Base-by-base conservation (phyloP, 2,797 vertebrate species). In the Liparis tanakae region DNA sequence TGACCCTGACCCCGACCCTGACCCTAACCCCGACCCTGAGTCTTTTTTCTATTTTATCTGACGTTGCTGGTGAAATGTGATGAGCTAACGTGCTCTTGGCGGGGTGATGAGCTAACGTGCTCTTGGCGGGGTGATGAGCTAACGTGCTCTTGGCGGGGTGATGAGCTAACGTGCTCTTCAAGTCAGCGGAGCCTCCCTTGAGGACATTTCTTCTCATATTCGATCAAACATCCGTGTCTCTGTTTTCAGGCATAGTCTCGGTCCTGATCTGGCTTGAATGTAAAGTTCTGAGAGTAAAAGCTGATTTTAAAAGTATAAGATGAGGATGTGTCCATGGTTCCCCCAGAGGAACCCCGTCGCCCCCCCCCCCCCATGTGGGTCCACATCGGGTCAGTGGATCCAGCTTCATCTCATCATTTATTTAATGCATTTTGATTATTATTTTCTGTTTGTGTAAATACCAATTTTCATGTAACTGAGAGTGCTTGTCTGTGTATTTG, bases 401-500 rank as follows among this genome's bases (percentile, higher is more conserved):
- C 79, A 85, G 81, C 79, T 87, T 85, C 65, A 75, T 81, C 39
- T 85, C 79, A 66, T 73, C 72, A 78, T 78, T 59, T 73, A 58
- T 25, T 41, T n/a, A 58, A 85, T 69, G 68, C 59, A 77, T 81
- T 89, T 78, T 64, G 39, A 73, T 87, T 46, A 78, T 82, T 41
- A 10, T 50, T 67, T 67, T 72, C 61, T 79, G 81, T 85, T 70
- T 46, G 63, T 92, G 86, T 86, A 87, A 89, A 90, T 93, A 89
- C 79, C 36, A 67, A 66, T 76, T 61, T 83, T 62, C 74, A 87
- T 87, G 70, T 70, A 72, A 56, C 73, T 83, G 61, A 85, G 69
- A 73, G 76, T 88, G 81, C 70, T 89, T 61, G 79, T 90, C 72
- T 87, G 62, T 92, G 87, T 90, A 78, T 88, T 84, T 88, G 81